Evolutionary conservation across 2,797 vertebrate genomes (phyloP).

Genomic region (Propithecus perrieri): DNA sequence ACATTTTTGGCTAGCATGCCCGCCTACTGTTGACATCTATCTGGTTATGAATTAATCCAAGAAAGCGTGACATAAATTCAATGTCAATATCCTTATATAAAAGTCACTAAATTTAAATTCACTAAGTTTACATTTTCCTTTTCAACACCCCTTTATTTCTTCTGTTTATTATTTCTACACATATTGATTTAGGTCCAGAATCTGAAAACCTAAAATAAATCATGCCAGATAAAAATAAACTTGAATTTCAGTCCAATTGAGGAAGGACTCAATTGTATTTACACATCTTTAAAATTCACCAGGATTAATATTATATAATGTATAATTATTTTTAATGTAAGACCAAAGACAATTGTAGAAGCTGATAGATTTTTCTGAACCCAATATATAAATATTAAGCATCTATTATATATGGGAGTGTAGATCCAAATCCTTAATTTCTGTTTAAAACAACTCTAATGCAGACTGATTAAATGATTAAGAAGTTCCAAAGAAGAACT

Average conservation of each 20-base stretch:
- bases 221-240: not conserved
- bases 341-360: not conserved
- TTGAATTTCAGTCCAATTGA: not conserved
- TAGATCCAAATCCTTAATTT: not conserved
- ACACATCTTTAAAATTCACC: constrained; percentile 39
- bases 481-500: not conserved
- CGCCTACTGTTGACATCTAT: not conserved
- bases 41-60: not conserved
- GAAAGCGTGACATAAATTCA: not conserved
- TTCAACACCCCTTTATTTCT: not conserved
- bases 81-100: not conserved
- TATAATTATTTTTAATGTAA: not conserved
- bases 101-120: not conserved
- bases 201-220: constrained; percentile 45
- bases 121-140: constrained; percentile 17
- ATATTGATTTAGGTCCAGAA: not conserved
- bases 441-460: not conserved
- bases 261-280: not conserved
- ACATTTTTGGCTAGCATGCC: not conserved
- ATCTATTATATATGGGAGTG: not conserved
- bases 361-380: not conserved
- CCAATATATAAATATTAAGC: not conserved
- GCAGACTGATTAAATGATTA: not conserved
- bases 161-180: not conserved
- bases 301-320: not conserved